These are phyloP conservation scores for Lanistes nyassanus DNA, from an alignment of 1,140 invertebrate genomes.

Conservation along the genomic window DNA sequence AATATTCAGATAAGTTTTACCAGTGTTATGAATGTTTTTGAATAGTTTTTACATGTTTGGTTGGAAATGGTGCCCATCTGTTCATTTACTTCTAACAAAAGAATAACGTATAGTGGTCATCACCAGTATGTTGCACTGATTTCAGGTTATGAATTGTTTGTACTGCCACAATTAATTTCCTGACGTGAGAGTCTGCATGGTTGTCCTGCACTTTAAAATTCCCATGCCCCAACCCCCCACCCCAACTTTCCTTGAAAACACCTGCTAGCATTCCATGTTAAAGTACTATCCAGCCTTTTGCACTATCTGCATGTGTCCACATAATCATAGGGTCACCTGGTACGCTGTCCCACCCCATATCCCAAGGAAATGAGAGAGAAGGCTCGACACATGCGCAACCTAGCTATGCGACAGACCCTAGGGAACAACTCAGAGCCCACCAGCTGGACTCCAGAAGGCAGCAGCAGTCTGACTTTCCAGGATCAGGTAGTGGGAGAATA, in stretches of 20 bases:
- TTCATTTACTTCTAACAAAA: too few relatives aligned
- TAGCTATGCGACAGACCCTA: slow-evolving; percentile 61
- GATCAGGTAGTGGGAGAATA: slow-evolving; percentile 38
- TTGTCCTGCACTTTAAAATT: not conserved
- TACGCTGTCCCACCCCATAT: slow-evolving; percentile 89
- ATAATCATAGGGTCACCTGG: slow-evolving; percentile 70
- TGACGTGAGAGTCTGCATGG: not conserved
- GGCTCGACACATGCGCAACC: slow-evolving; percentile 78
- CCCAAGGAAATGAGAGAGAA: slow-evolving; percentile 90
- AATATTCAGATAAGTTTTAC: too few relatives aligned
- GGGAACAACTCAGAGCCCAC: slow-evolving; percentile 6
- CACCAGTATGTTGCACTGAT: too few relatives aligned
- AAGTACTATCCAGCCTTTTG: too few relatives aligned
- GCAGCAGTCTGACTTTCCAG: slow-evolving; percentile 48
- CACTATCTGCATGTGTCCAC: not conserved
- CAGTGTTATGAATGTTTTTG: too few relatives aligned
- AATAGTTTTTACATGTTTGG: too few relatives aligned
- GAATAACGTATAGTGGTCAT: too few relatives aligned
- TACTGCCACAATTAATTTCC: too few relatives aligned
- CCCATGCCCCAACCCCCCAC: not conserved
- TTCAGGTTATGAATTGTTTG: too few relatives aligned
- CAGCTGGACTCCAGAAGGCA: slow-evolving; percentile 26
- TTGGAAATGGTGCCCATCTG: too few relatives aligned
- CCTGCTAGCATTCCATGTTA: not conserved
- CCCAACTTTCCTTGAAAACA: not conserved